phyloP scores from a whole-genome alignment of 2,888 invertebrate genomes.

The Entomobrya proxima region DNA sequence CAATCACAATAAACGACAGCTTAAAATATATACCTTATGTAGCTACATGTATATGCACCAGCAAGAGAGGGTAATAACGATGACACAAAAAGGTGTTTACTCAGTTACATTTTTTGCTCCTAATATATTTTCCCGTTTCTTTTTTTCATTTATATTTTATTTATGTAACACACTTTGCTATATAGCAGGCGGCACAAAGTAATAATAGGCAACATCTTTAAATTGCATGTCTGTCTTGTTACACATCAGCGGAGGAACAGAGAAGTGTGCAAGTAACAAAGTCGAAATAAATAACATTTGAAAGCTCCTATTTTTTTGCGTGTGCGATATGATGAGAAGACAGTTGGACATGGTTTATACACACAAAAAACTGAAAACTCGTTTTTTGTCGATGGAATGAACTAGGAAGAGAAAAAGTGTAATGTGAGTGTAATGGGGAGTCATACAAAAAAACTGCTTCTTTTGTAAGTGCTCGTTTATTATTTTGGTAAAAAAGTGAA shows the following conservation, averaged over 20 bases:
- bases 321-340: slow-evolving; percentile 23
- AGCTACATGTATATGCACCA: not conserved
- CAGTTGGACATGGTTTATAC: slow-evolving; percentile 13
- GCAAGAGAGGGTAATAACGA: not conserved
- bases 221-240: slow-evolving; percentile 31
- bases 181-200: not conserved
- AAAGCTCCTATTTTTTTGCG: slow-evolving; percentile 8
- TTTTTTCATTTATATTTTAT: too few species aligned
- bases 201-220: slow-evolving; percentile 33
- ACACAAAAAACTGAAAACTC: not conserved
- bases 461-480: slow-evolving; percentile 31
- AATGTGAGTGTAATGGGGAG: not conserved
- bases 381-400: slow-evolving; percentile 9
- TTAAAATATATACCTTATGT: slow-evolving; percentile 5
- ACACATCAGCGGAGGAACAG: not conserved
- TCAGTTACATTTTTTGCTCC: not conserved
- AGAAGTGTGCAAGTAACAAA: slow-evolving; percentile 1
- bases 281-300: slow-evolving; percentile 44
- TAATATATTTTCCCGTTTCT: not conserved
- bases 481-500: slow-evolving; percentile 16
- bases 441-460: not conserved
- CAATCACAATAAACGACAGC: slow-evolving; percentile 14
- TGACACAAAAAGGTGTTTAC: slow-evolving; percentile 6
- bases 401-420: not conserved
- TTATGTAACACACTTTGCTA: not conserved